phyloP scores from a whole-genome alignment of 2,797 vertebrate species.

The Eremophila alpestris region DNA sequence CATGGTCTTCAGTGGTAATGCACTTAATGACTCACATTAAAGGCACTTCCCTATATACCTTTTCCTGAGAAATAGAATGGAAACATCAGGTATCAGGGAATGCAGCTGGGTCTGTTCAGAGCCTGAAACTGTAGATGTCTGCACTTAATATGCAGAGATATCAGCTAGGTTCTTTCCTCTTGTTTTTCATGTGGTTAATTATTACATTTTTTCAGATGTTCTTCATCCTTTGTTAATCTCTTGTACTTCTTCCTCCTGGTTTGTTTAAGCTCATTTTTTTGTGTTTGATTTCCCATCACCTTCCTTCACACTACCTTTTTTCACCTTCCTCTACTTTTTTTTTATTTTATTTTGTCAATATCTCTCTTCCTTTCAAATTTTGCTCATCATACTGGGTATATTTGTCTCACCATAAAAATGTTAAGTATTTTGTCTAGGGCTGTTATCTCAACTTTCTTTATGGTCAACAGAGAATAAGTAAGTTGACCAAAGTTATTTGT shows the following conservation, averaged over 20 bases:
- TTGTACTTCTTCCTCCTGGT: not conserved
- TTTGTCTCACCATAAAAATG: not conserved
- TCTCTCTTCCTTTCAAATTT: not conserved
- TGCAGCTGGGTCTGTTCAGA: not conserved
- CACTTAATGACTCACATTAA: not conserved
- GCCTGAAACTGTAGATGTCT: not conserved
- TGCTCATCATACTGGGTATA: not conserved
- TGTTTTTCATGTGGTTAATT: not conserved
- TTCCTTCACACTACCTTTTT: not conserved
- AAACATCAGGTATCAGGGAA: not conserved
- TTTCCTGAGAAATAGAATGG: not conserved
- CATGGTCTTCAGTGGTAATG: not conserved
- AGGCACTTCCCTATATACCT: not conserved
- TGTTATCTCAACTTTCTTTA: not conserved
- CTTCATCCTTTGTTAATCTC: not conserved
- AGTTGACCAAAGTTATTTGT: not conserved
- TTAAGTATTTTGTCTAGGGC: not conserved
- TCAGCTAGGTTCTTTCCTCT: not conserved
- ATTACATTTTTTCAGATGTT: not conserved
- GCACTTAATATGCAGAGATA: not conserved
- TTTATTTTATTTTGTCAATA: not conserved
- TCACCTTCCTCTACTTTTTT: not conserved
- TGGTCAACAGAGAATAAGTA: not conserved
- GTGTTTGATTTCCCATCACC: not conserved
- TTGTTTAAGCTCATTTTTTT: not conserved